A percentile compares a stretch with the other conserved stretches of the same genome.
Conservation (phyloP, 2,113 vertebrate species). For the Tenrec ecaudatus region DNA sequence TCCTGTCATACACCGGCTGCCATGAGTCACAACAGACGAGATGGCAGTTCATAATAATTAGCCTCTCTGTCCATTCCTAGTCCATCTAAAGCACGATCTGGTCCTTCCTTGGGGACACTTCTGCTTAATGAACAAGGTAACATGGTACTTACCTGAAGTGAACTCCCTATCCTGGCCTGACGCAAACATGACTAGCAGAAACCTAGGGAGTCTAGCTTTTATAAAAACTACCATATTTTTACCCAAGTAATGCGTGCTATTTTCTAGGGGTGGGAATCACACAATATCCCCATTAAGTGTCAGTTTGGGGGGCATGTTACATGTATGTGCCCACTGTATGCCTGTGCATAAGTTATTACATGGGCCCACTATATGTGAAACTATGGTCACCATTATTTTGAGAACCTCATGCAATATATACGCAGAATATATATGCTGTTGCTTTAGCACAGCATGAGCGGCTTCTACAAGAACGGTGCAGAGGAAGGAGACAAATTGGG, state of each 20-base stretch:
- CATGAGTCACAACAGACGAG: background rate
- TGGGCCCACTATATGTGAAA: background rate
- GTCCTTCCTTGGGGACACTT: conserved; percentile 28
- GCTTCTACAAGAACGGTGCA: conserved; percentile 54
- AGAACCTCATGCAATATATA: conserved; percentile 65
- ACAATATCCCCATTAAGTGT: too few relatives aligned
- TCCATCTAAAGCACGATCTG: background rate
- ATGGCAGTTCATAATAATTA: background rate
- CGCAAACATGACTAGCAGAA: conserved; percentile 34
- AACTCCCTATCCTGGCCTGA: conserved; percentile 34
- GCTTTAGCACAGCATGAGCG: conserved; percentile 12
- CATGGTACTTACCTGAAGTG: background rate
- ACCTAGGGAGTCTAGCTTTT: conserved; percentile 30
- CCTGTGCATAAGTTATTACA: background rate
- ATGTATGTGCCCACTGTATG: too few relatives aligned
- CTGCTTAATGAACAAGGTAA: conserved; percentile 36
- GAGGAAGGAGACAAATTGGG: background rate
- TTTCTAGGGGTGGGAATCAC: background rate
- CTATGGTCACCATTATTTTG: conserved; percentile 26
- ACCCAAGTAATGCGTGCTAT: background rate
- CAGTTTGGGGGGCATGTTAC: background rate
- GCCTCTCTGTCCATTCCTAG: background rate
- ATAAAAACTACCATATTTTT: background rate
- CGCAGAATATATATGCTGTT: conserved; percentile 6
- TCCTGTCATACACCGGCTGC: background rate